Conservation (phyloP, 2,888 invertebrate genomes). For the Nasonia oneida region DNA sequence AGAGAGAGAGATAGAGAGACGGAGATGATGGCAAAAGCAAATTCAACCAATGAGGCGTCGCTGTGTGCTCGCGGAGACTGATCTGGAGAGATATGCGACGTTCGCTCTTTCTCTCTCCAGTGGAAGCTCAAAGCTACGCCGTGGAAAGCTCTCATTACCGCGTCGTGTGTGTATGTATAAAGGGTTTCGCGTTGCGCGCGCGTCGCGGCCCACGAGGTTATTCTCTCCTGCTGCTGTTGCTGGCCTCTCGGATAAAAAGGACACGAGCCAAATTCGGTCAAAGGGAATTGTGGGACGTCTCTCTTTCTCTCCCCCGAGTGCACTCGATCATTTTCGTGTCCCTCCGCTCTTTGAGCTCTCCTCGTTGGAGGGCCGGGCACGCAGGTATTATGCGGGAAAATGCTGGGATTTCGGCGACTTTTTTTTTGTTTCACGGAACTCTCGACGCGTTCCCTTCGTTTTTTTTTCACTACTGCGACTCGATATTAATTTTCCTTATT, state of each 20-base stretch:
- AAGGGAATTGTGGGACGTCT: conserved; percentile 49
- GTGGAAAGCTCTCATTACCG: conserved; percentile 25
- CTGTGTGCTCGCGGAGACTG: neutral
- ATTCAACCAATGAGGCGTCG: conserved; percentile 4
- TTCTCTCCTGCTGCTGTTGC: neutral
- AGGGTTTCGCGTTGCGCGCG: conserved; percentile 29
- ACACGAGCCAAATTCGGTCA: conserved; percentile 44
- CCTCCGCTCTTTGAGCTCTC: conserved; percentile 28
- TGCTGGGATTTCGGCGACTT: neutral
- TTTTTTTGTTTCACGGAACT: too few relatives aligned
- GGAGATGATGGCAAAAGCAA: neutral
- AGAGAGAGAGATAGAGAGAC: neutral
- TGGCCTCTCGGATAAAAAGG: conserved; percentile 6
- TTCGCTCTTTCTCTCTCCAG: neutral
- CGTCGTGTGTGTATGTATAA: neutral
- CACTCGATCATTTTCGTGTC: conserved; percentile 43
- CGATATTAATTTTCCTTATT: neutral
- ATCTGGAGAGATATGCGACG: neutral
- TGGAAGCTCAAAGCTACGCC: conserved; percentile 21
- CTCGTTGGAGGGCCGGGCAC: neutral
- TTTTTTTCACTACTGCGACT: neutral
- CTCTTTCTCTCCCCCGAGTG: neutral
- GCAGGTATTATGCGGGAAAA: neutral
- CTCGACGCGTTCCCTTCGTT: neutral
- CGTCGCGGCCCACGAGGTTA: neutral